Conservation (phyloP, 2,888 invertebrate genomes). For the Cenopis cana region DNA sequence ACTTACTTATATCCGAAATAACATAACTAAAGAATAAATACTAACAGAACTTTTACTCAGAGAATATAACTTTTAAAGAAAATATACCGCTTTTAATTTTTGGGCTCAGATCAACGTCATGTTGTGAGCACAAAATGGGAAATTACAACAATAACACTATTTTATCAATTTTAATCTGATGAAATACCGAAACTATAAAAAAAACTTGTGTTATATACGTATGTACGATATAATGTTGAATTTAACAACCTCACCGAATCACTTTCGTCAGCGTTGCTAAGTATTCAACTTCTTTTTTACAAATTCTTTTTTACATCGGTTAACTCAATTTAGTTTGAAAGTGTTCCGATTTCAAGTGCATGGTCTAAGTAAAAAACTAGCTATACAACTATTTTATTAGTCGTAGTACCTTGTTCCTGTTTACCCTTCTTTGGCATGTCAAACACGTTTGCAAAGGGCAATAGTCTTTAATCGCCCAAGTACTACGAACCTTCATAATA, state of each 20-base stretch:
- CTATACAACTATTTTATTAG: constrained; percentile 1
- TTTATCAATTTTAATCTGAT: too few relatives aligned
- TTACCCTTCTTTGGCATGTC: constrained; percentile 6
- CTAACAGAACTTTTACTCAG: too few relatives aligned
- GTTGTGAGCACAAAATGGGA: too few relatives aligned
- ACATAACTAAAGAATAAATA: too few relatives aligned
- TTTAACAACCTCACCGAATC: neutral
- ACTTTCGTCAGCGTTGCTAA: neutral
- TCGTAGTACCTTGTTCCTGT: neutral
- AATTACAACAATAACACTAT: too few relatives aligned
- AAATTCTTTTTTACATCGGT: neutral
- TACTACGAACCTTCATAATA: neutral
- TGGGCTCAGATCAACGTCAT: too few relatives aligned
- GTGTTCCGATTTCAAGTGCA: neutral
- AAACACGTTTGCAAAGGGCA: constrained; percentile 32
- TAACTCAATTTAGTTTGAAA: neutral
- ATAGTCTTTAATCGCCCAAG: neutral
- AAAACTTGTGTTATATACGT: too few relatives aligned
- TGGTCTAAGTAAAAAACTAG: constrained; percentile 10
- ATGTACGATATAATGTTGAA: too few relatives aligned
- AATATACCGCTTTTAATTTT: too few relatives aligned
- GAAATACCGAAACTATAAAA: too few relatives aligned
- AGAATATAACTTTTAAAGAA: too few relatives aligned
- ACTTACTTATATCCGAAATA: too few relatives aligned
- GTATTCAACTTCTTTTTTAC: neutral